These are phyloP conservation scores for Arion vulgaris DNA, from an alignment of 1,140 invertebrate species.

Conservation along the genomic window DNA sequence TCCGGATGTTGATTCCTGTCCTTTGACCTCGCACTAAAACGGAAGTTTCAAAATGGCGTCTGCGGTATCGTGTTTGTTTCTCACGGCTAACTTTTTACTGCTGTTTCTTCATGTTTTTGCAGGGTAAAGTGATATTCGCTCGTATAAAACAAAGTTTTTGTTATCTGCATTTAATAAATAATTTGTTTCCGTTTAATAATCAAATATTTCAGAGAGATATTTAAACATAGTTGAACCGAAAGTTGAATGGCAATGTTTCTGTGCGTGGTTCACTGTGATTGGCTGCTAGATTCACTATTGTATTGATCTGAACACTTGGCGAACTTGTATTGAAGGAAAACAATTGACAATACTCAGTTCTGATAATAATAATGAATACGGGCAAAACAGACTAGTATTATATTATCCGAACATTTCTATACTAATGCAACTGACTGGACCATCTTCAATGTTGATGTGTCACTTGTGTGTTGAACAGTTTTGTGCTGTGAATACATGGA, in stretches of 20 bases:
- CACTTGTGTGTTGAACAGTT: too few species aligned
- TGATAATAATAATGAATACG: too few species aligned
- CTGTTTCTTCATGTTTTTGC: conserved; percentile 58
- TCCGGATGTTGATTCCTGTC: too few species aligned
- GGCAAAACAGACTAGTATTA: too few species aligned
- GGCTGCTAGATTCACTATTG: not conserved
- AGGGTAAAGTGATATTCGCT: conserved; percentile 52
- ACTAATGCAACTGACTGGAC: not conserved
- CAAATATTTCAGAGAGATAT: not conserved
- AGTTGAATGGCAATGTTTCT: conserved; percentile 10
- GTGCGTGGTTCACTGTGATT: conserved; percentile 41
- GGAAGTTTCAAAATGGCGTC: conserved; percentile 64
- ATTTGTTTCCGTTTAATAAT: not conserved
- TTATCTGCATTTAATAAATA: not conserved
- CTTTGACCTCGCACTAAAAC: too few species aligned
- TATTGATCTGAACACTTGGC: too few species aligned
- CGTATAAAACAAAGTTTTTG: not conserved
- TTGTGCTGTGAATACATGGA: too few species aligned
- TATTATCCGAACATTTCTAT: too few species aligned
- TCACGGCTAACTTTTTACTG: conserved; percentile 50
- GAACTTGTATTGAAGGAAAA: too few species aligned
- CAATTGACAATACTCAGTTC: too few species aligned
- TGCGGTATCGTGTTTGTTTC: conserved; percentile 43
- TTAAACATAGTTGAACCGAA: not conserved
- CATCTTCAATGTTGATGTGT: not conserved